Conservation (phyloP, 2,888 invertebrate genomes). For the Odontocerum albicorne region DNA sequence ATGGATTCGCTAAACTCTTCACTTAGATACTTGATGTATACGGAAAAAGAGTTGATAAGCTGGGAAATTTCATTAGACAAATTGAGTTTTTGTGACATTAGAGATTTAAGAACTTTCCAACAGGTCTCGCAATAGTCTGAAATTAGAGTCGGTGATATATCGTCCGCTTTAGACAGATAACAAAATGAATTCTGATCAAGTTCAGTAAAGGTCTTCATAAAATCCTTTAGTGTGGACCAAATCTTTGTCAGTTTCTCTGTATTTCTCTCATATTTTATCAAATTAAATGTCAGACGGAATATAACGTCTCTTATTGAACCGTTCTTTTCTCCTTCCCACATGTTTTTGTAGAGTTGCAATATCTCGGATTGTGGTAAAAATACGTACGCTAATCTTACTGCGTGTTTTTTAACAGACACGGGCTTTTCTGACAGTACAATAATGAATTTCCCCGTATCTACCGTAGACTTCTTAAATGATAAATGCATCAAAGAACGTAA, state of each 20-base stretch:
- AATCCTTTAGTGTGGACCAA: slow-evolving; percentile 15
- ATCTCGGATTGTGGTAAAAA: slow-evolving; percentile 35
- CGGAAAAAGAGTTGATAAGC: background rate
- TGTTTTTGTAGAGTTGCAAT: slow-evolving; percentile 23
- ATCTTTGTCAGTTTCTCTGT: slow-evolving; percentile 1
- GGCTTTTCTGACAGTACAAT: slow-evolving; percentile 35
- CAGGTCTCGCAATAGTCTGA: slow-evolving; percentile 12
- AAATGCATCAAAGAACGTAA: slow-evolving; percentile 34
- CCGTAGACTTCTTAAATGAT: slow-evolving; percentile 35
- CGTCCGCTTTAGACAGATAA: background rate
- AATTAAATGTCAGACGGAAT: slow-evolving; percentile 16
- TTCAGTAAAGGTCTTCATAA: slow-evolving; percentile 18
- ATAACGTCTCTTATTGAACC: slow-evolving; percentile 27
- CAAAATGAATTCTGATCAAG: slow-evolving; percentile 17
- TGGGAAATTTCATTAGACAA: background rate
- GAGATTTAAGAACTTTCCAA: slow-evolving; percentile 17
- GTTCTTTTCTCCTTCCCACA: slow-evolving; percentile 27
- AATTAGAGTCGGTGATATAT: slow-evolving; percentile 2
- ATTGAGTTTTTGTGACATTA: slow-evolving; percentile 10
- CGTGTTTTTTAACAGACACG: slow-evolving; percentile 42
- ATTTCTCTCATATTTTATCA: slow-evolving; percentile 1
- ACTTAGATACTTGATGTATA: slow-evolving; percentile 33
- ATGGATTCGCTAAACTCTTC: slow-evolving; percentile 37
- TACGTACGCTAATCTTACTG: slow-evolving; percentile 39
- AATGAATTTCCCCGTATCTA: slow-evolving; percentile 38